Base-by-base conservation (phyloP, 2,113 vertebrate species). In the Aphelocoma coerulescens region DNA sequence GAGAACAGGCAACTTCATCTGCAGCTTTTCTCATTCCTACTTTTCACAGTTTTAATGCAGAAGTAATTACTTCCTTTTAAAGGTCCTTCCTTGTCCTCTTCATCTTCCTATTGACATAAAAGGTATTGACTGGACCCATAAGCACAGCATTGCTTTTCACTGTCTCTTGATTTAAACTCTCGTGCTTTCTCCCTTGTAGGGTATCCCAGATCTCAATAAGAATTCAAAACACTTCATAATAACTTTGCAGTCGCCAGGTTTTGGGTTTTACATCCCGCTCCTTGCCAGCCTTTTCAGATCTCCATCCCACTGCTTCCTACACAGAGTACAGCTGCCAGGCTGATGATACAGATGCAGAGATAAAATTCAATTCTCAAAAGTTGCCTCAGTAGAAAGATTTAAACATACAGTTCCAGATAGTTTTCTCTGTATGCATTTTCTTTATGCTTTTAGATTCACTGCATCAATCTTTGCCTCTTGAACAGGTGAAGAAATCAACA, bases 301-400 rank as follows among this genome's bases (percentile, higher is more conserved):
- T 87, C 48, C 84, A 87, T 91, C 89, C 93, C 69, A 91, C 89
- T 84, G 61, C 95, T 95, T 92, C 91, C 95, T 91, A 97, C 91
- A 92, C 80, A 95, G 57, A 95, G 44, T 89, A 78, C 91, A 95
- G 73, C 80, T 96, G 94, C 91, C 73, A 96, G 84, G 73, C 33
- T 84, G 86, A 91, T 91, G 83, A 86, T 92, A 78, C 76, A 95
- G 94, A 92, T 88, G 85, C 51, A 83, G 52, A 92, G 72, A 81
- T 72, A 92, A 89, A 95, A 92, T 80, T 69, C 52, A 78, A 2
- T 71, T 87, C 69, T 89, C 76, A 69, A 75, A 83, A 75, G 61
- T 6, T 80, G 32, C 22, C 61, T 89, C 72, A 39, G 73, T 39
- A 46, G 83, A 91, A 77, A 8, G 11, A 33, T 69, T 82, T 76